A percentile compares a stretch with the other conserved stretches of the same genome.
Evolutionary conservation across 2,113 vertebrate species (phyloP).

Genomic region (Poecilia latipinna): DNA sequence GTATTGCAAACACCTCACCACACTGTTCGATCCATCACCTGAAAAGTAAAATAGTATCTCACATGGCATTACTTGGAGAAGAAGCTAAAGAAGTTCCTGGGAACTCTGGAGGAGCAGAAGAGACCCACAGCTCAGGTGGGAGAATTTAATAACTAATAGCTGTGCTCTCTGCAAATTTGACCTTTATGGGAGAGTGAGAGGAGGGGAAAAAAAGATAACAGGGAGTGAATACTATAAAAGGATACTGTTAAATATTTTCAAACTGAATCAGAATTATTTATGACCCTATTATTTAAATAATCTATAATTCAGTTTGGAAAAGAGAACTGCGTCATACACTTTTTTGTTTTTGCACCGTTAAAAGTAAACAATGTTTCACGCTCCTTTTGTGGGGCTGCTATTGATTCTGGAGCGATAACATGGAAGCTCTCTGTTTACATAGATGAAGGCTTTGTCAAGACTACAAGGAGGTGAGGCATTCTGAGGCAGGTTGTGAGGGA

Average conservation of each 20-base stretch:
- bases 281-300: neutral
- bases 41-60: too few relatives aligned
- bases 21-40: too few relatives aligned
- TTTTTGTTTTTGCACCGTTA: conserved; percentile 21
- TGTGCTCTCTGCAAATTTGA: too few relatives aligned
- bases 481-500: conserved; percentile 64
- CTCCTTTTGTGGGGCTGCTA: conserved; percentile 25
- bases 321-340: conserved; percentile 2
- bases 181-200: too few relatives aligned
- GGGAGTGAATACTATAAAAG: too few relatives aligned
- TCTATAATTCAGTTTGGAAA: conserved; percentile 1
- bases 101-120: neutral
- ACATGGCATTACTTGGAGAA: too few relatives aligned
- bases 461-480: conserved; percentile 73
- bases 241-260: too few relatives aligned
- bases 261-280: neutral
- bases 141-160: neutral
- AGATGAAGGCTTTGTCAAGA: conserved; percentile 71
- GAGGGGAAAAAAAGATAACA: too few relatives aligned
- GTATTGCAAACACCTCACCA: neutral
- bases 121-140: neutral
- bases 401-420: conserved; percentile 56
- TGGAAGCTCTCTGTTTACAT: conserved; percentile 64
- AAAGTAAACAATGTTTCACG: conserved; percentile 49
- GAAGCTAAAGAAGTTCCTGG: neutral